Conservation (phyloP, 2,113 vertebrate species). For the Hippocampus abdominalis region DNA sequence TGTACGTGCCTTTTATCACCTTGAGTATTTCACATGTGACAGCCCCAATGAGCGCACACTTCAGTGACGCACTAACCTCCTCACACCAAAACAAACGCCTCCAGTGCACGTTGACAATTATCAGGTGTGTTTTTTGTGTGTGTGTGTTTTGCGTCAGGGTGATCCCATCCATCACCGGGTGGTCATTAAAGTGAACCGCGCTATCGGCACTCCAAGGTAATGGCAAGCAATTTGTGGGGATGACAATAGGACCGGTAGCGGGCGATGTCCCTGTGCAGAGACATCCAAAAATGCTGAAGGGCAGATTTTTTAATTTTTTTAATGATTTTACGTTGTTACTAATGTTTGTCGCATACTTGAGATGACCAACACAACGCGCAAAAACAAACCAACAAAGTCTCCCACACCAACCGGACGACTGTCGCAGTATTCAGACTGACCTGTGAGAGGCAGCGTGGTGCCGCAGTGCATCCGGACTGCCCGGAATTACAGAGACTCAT, state of each 20-base stretch:
- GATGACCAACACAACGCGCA: no score
- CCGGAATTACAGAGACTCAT: no score
- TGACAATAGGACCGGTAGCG: slow-evolving; percentile 19
- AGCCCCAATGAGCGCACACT: not conserved
- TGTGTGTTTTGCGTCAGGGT: slow-evolving; percentile 28
- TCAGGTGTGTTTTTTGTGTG: not conserved
- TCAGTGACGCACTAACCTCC: not conserved
- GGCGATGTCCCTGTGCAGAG: not conserved
- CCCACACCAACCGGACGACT: no score
- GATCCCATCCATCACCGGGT: slow-evolving; percentile 43
- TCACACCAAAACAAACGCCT: not conserved
- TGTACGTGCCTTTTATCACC: no score
- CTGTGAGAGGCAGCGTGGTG: no score
- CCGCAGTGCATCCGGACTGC: no score
- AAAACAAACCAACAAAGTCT: no score
- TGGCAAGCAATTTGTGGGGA: slow-evolving; percentile 39
- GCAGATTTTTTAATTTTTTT: not conserved
- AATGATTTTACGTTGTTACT: no score
- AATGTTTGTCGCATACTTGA: no score
- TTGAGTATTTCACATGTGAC: not conserved
- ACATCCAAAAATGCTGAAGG: slow-evolving; percentile 22
- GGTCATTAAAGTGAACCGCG: slow-evolving; percentile 38
- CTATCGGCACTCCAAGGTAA: slow-evolving; percentile 49
- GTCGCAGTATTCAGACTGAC: no score
- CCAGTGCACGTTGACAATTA: slow-evolving; percentile 11